Conservation (phyloP, 2,113 vertebrate species). For the Caracal caracal region DNA sequence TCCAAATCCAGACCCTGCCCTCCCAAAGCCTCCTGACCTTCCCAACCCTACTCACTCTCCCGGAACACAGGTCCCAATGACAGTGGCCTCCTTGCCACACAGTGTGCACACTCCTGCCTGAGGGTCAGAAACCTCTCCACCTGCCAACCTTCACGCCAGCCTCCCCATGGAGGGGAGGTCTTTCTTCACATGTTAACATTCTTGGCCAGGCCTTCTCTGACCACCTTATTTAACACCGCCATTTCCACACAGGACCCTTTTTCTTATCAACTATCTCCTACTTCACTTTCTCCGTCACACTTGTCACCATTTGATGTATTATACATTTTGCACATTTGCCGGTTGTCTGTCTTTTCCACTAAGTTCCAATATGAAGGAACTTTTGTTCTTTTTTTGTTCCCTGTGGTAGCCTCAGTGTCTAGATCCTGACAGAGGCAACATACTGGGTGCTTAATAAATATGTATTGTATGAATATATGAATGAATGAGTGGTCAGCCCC, state of each 20-base stretch:
- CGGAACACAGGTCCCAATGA: too few species aligned
- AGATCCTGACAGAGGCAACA: background rate
- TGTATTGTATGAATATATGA: background rate
- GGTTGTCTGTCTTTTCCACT: background rate
- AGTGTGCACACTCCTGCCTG: background rate
- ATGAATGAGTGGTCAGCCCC: background rate
- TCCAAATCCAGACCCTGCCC: background rate
- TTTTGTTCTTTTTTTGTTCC: background rate
- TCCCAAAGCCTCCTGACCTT: background rate
- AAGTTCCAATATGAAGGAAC: background rate
- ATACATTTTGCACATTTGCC: background rate
- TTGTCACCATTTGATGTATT: background rate
- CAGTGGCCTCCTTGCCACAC: background rate
- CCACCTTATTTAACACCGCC: background rate
- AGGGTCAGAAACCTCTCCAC: background rate
- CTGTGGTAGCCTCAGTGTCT: background rate
- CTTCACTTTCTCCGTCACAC: background rate
- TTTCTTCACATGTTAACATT: background rate
- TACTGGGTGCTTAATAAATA: background rate
- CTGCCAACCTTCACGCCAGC: background rate
- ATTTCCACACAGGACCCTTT: background rate
- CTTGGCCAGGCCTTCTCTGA: background rate
- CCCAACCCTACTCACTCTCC: background rate
- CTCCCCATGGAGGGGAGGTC: background rate
- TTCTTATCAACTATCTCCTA: background rate